Conservation (phyloP, 2,113 vertebrate species). For the Micromys minutus region DNA sequence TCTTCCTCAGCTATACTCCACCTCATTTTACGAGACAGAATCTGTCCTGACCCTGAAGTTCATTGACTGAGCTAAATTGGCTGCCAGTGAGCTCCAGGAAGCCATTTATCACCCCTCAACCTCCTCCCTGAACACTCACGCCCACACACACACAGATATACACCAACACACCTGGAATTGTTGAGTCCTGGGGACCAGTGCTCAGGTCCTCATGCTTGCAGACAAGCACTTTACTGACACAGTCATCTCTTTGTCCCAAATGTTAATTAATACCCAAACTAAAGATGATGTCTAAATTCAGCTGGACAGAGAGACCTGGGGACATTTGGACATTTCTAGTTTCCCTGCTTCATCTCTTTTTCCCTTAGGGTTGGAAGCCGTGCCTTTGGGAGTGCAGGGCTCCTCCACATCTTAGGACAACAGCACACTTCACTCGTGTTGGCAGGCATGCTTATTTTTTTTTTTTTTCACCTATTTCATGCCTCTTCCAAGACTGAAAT, state of each 20-base stretch:
- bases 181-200: neutral
- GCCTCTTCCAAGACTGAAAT: neutral
- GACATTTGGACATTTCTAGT: neutral
- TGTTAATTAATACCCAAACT: neutral
- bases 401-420: neutral
- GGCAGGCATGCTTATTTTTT: neutral
- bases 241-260: neutral
- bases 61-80: neutral
- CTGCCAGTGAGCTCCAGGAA: neutral
- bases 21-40: neutral
- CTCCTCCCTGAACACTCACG: neutral
- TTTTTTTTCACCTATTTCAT: neutral
- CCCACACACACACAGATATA: neutral
- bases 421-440: neutral
- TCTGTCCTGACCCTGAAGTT: neutral
- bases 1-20: neutral
- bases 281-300: conserved; percentile 50
- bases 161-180: neutral
- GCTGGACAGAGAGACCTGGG: conserved; percentile 11
- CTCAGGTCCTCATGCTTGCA: neutral
- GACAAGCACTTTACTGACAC: neutral
- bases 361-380: neutral
- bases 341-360: neutral
- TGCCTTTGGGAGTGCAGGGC: conserved; percentile 1
- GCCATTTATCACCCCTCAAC: neutral